Conservation (phyloP, 2,888 invertebrate genomes). For the Uropetala carovei region DNA sequence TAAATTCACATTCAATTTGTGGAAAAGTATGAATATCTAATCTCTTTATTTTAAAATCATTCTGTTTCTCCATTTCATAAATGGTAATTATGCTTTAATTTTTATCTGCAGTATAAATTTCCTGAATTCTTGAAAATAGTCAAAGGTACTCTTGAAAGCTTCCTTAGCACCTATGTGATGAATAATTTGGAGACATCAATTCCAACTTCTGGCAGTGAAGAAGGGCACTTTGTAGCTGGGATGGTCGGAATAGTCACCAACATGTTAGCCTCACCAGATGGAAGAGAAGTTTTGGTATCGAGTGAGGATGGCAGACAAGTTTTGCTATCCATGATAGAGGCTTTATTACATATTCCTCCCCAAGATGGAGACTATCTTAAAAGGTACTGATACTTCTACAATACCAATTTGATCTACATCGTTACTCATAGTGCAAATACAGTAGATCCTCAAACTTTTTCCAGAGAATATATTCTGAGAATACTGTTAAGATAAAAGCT, state of each 20-base stretch:
- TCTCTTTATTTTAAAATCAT: neutral
- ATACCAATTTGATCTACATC: neutral
- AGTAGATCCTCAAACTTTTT: neutral
- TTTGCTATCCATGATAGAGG: constrained; percentile 21
- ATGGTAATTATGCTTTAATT: neutral
- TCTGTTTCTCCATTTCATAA: neutral
- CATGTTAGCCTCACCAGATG: constrained; percentile 36
- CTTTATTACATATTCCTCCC: constrained; percentile 26
- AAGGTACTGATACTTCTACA: neutral
- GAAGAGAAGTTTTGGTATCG: constrained; percentile 8
- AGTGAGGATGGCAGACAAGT: constrained; percentile 16
- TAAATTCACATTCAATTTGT: neutral
- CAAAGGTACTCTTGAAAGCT: constrained; percentile 38
- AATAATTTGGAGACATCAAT: neutral
- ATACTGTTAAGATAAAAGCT: neutral
- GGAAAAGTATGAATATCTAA: neutral
- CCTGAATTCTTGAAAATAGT: constrained; percentile 53
- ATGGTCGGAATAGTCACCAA: constrained; percentile 38
- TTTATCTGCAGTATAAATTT: constrained; percentile 7
- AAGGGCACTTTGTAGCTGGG: constrained; percentile 56
- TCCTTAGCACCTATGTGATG: constrained; percentile 27
- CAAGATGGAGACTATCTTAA: constrained; percentile 20
- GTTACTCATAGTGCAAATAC: neutral
- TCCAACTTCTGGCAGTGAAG: constrained; percentile 37
- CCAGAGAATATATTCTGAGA: neutral